These are phyloP conservation scores for Anagyrus pseudococci DNA, from an alignment of 2,888 invertebrate genomes.

Conservation along the genomic window DNA sequence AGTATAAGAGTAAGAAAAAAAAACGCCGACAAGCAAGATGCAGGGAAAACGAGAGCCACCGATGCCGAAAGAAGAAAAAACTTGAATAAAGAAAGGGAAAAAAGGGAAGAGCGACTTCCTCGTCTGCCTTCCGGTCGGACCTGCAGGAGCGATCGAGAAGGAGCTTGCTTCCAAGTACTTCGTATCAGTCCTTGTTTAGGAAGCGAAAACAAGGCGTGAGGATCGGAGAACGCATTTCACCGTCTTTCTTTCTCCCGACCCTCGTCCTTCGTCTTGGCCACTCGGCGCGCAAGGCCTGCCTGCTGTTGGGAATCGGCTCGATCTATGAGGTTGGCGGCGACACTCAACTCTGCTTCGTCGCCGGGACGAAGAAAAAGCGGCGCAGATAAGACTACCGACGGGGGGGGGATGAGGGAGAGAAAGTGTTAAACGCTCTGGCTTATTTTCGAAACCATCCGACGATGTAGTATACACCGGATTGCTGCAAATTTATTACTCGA, in stretches of 20 bases:
- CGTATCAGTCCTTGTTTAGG: constrained; percentile 36
- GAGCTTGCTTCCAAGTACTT: constrained; percentile 7
- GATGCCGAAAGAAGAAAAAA: constrained; percentile 6
- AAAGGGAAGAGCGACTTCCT: constrained; percentile 26
- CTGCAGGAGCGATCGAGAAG: constrained; percentile 10
- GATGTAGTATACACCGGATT: no score
- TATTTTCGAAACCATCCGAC: no score
- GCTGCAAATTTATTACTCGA: no score
- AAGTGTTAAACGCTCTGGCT: constrained; percentile 22
- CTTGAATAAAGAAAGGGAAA: constrained; percentile 5
- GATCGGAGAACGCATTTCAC: not conserved
- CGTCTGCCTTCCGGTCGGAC: constrained; percentile 26
- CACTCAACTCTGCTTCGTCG: not conserved
- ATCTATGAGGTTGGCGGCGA: constrained; percentile 7
- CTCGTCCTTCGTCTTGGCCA: constrained; percentile 3
- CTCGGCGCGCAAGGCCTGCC: not conserved
- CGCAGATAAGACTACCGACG: constrained; percentile 26
- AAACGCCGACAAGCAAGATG: not conserved
- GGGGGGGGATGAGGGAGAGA: not conserved
- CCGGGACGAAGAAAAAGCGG: constrained; percentile 20
- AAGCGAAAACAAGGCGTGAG: constrained; percentile 31
- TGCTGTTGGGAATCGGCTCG: constrained; percentile 16
- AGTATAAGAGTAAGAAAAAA: not conserved
- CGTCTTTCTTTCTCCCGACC: not conserved
- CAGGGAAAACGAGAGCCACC: not conserved